Evolutionary conservation across 2,113 vertebrate genomes (phyloP).

Genomic region (Epinephelus lanceolatus): DNA sequence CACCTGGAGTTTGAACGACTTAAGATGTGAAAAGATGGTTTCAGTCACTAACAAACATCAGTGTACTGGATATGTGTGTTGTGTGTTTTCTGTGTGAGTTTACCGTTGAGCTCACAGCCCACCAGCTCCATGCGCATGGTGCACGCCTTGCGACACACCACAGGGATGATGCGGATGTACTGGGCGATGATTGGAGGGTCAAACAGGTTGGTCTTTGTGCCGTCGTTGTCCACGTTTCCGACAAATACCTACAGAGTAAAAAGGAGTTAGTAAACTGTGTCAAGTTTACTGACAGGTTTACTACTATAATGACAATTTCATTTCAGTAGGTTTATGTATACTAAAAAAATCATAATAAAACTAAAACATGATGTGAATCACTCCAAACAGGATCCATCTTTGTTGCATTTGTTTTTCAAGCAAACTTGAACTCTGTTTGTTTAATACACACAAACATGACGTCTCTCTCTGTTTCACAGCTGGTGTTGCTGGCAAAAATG

Average conservation of each 20-base stretch:
- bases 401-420: background rate
- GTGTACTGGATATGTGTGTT: background rate
- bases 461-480: background rate
- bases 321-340: background rate
- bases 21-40: constrained; percentile 23
- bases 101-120: constrained; percentile 96
- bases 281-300: background rate
- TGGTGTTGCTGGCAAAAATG: background rate
- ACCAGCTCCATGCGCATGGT: constrained; percentile 96
- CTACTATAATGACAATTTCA: background rate
- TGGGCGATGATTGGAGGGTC: constrained; percentile 88
- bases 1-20: constrained; percentile 1
- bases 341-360: background rate
- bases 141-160: constrained; percentile 89
- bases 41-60: background rate
- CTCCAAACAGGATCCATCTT: background rate
- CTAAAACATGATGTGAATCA: background rate
- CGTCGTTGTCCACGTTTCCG: constrained; percentile 89
- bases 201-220: constrained; percentile 89
- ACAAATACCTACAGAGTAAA: constrained; percentile 85
- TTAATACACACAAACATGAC: background rate
- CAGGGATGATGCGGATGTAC: constrained; percentile 90
- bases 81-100: constrained; percentile 53
- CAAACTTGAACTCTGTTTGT: background rate
- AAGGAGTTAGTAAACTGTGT: background rate